Evolutionary conservation across 1,140 invertebrate species (phyloP).

Genomic region (Drosophila azteca): DNA sequence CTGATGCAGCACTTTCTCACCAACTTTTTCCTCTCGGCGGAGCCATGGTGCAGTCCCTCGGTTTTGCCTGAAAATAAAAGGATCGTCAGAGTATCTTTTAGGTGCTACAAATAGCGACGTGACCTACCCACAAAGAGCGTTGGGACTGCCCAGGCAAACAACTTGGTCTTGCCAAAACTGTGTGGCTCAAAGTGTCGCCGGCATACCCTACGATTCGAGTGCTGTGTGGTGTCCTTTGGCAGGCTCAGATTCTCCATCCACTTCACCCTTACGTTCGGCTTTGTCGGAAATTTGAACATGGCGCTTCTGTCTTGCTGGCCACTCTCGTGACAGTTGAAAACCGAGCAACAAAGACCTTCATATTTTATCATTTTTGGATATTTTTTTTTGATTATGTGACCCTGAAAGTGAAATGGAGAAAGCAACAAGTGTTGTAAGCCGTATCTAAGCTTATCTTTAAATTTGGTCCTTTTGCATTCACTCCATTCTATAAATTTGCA

Average conservation of each 20-base stretch:
- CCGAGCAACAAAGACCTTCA: slow-evolving; percentile 19
- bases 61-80: slow-evolving; percentile 1
- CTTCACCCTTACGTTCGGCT: slow-evolving; percentile 19
- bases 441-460: too few relatives aligned
- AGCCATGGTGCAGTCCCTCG: not conserved
- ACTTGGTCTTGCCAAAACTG: slow-evolving; percentile 33
- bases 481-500: too few relatives aligned
- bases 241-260: slow-evolving; percentile 27
- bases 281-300: slow-evolving; percentile 38
- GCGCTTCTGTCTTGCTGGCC: slow-evolving; percentile 26
- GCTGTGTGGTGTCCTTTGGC: slow-evolving; percentile 7
- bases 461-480: too few relatives aligned
- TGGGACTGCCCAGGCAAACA: slow-evolving; percentile 33
- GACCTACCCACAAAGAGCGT: slow-evolving; percentile 22
- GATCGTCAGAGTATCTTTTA: not conserved
- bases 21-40: slow-evolving; percentile 3
- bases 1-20: slow-evolving; percentile 16
- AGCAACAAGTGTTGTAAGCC: slow-evolving; percentile 29
- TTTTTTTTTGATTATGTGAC: not conserved
- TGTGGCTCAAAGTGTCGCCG: slow-evolving; percentile 30
- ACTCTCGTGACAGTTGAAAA: slow-evolving; percentile 20
- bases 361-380: slow-evolving; percentile 2
- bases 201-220: slow-evolving; percentile 25
- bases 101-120: not conserved
- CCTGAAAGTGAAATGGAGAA: slow-evolving; percentile 22